Conservation (phyloP, 2,797 vertebrate genomes). For the Chrosomus eos region DNA sequence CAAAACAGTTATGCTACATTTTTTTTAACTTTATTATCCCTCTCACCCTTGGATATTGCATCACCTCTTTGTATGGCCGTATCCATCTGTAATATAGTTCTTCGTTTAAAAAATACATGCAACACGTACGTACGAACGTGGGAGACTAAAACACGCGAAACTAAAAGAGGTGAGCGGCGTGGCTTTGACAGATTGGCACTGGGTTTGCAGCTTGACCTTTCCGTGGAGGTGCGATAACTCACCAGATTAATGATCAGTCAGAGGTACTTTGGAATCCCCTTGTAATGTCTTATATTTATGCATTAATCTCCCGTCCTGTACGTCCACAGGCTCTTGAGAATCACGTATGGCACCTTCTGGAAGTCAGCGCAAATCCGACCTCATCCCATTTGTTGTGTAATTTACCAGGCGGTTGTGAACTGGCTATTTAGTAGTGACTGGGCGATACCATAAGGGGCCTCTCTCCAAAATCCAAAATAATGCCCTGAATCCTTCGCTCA, state of each 20-base stretch:
- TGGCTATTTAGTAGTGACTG: conserved; percentile 54
- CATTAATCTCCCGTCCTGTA: conserved; percentile 53
- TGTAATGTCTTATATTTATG: conserved; percentile 65
- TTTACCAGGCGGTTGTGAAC: conserved; percentile 52
- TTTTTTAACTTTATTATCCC: conserved; percentile 66
- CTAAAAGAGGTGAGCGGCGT: conserved; percentile 59
- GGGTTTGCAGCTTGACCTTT: conserved; percentile 81
- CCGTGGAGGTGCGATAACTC: conserved; percentile 81
- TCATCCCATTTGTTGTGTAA: conserved; percentile 63
- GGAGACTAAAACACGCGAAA: conserved; percentile 54
- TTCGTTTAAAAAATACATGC: conserved; percentile 41
- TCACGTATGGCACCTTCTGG: conserved; percentile 37
- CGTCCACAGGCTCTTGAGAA: conserved; percentile 45
- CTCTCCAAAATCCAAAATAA: conserved; percentile 57
- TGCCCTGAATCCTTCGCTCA: conserved; percentile 60
- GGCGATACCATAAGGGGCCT: conserved; percentile 47
- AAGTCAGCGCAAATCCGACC: conserved; percentile 50
- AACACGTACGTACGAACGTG: conserved; percentile 46
- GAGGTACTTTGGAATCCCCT: conserved; percentile 73
- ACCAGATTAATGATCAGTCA: conserved; percentile 84
- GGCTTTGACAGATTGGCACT: conserved; percentile 78
- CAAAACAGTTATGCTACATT: conserved; percentile 34
- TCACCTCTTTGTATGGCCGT: conserved; percentile 26
- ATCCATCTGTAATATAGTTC: conserved; percentile 30
- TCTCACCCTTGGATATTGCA: conserved; percentile 30